phyloP scores from a whole-genome alignment of 2,113 vertebrate species.

The Otus sunia region DNA sequence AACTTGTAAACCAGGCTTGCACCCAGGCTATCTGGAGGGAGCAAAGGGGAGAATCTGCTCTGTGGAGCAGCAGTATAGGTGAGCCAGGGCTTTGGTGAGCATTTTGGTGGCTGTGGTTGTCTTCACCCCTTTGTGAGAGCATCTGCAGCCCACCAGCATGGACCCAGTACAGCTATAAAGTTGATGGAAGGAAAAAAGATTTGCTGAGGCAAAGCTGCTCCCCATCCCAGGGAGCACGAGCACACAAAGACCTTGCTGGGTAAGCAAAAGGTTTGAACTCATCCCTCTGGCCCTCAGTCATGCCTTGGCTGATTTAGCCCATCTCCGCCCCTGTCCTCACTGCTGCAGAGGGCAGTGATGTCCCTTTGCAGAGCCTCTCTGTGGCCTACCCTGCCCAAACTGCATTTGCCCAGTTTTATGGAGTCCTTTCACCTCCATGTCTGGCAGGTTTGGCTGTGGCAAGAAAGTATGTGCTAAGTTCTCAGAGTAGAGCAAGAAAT shows the following conservation, averaged over 20 bases:
- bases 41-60: not conserved
- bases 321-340: not conserved
- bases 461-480: not conserved
- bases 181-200: not conserved
- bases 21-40: not conserved
- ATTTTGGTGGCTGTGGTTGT: not conserved
- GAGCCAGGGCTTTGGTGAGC: not conserved
- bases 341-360: accelerated
- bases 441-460: accelerated
- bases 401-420: accelerated
- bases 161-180: accelerated
- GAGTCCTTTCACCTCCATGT: not conserved
- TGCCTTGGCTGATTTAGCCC: not conserved
- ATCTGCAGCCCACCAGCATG: not conserved
- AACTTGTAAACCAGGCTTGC: not conserved
- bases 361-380: not conserved
- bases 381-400: not conserved
- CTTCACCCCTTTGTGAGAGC: not conserved
- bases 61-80: not conserved
- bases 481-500: not conserved
- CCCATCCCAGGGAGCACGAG: not conserved
- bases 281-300: not conserved
- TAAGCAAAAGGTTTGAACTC: not conserved
- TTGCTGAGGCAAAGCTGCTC: not conserved
- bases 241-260: not conserved